A percentile compares a stretch with the other conserved stretches of the same genome.
Conservation (phyloP, 2,797 vertebrate species). For the Trachops cirrhosus region DNA sequence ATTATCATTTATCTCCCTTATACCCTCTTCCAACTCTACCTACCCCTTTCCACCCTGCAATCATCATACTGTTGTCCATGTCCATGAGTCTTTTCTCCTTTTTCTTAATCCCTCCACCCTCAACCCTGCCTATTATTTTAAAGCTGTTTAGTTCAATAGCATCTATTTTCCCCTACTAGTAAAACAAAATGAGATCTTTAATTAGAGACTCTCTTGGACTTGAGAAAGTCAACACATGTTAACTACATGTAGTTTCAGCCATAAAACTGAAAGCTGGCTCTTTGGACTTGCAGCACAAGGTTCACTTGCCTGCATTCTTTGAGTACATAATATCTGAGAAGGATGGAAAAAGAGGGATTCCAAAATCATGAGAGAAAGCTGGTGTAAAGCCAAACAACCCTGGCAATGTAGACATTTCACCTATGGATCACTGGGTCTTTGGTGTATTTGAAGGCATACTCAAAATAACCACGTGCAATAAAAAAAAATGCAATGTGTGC, state of each 20-base stretch:
- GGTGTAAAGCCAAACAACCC: not conserved
- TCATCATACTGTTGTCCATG: not conserved
- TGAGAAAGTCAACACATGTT: slow-evolving; percentile 16
- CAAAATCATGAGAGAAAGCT: not conserved
- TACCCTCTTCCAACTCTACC: not conserved
- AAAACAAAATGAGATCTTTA: not conserved
- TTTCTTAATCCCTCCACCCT: not conserved
- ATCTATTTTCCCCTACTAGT: not conserved
- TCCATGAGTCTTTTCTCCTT: not conserved
- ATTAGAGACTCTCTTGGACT: not conserved
- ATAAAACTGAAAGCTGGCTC: not conserved
- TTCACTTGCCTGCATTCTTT: not conserved
- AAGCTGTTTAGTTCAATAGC: not conserved
- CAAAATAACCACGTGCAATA: not conserved
- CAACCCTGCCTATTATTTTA: not conserved
- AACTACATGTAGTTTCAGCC: not conserved
- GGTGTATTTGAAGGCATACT: not conserved
- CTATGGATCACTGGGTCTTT: not conserved
- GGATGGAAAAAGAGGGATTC: not conserved
- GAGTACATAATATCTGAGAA: not conserved
- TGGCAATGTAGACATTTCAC: not conserved
- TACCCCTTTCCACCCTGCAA: not conserved
- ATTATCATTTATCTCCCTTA: not conserved
- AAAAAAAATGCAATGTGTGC: fast-evolving
- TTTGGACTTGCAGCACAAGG: not conserved